Conservation (phyloP, 2,888 invertebrate genomes). For the Scaptomyza cyrtandrae region DNA sequence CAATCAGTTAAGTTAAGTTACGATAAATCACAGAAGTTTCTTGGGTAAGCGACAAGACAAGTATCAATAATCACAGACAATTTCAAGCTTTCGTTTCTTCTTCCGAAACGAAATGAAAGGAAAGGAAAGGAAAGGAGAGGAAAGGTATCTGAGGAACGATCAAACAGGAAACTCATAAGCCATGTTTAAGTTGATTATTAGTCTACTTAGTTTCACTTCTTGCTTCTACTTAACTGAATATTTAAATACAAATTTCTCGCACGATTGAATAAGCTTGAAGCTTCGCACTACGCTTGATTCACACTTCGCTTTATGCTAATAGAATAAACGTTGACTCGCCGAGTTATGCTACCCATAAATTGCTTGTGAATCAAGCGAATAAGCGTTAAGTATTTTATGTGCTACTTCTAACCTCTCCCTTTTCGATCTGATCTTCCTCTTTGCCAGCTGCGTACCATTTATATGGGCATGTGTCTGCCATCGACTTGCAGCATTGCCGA, state of each 20-base stretch:
- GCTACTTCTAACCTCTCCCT: neutral
- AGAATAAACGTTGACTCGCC: neutral
- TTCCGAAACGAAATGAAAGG: no score
- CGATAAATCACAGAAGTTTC: no score
- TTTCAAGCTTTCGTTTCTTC: no score
- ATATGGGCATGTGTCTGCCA: slow-evolving; percentile 91
- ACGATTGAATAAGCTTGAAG: neutral
- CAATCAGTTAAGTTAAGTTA: neutral
- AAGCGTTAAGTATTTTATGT: neutral
- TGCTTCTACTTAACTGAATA: neutral
- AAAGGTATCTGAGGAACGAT: no score
- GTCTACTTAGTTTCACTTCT: no score
- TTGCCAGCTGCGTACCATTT: slow-evolving; percentile 88
- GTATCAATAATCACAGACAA: no score
- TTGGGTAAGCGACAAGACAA: no score
- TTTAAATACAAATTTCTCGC: neutral
- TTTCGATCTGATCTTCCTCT: no score
- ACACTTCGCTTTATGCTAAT: neutral
- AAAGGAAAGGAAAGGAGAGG: no score
- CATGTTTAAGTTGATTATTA: neutral
- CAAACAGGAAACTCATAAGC: neutral
- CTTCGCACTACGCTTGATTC: neutral
- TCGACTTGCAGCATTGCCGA: slow-evolving; percentile 88
- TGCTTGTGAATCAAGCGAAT: neutral
- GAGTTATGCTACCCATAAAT: neutral